Evolutionary conservation across 2,797 vertebrate genomes (phyloP), one percentile per base, ranked within the genome.

Genomic region (Diplodus sargus): DNA sequence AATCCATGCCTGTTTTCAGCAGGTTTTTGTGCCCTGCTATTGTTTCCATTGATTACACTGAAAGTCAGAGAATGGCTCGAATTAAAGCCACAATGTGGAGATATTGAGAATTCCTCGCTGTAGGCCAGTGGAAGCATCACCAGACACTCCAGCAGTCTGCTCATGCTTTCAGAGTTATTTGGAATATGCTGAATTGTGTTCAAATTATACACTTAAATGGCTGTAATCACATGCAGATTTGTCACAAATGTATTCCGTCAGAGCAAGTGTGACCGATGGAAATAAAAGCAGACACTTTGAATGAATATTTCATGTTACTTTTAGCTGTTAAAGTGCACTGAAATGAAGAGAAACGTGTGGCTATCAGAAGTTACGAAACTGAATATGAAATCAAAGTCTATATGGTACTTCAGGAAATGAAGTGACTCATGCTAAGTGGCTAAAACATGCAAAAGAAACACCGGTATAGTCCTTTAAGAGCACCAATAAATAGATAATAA

Each of bases 401-500:
- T 52, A 39, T 11, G 15, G 65, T 62, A 2, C 12, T 49, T 3
- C 11, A 12, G 15, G 3, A 62, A 47, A 52, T 11, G 10, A 5
- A 64, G n/a, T 39, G 15, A 78, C 43, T 66, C 13, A 18, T 16
- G 20, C 18, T 34, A 16, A 75, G 49, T 60, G 61, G 59, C 48
- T 34, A 43, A 65, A 70, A 56, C 3, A 2, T 30, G 42, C 30
- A 64, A 47, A 78, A 28, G 4, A 28, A 39, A 34, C 42, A 42
- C 3, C 13, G 4, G 0, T 17, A 4, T 5, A 18, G 16, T 39
- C 48, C 39, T 78, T 78, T 48, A 66, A 20, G 4, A 5, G 17
- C 51, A 62, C 4, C 23, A 23, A 48, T 65, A 70, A 66, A 82
- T 25, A 23, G 30, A 80, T 75, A 54, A 79, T 83, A 49, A 81